These are phyloP conservation scores for Corvus cornix DNA, from an alignment of 2,113 vertebrate species.

Conservation along the genomic window DNA sequence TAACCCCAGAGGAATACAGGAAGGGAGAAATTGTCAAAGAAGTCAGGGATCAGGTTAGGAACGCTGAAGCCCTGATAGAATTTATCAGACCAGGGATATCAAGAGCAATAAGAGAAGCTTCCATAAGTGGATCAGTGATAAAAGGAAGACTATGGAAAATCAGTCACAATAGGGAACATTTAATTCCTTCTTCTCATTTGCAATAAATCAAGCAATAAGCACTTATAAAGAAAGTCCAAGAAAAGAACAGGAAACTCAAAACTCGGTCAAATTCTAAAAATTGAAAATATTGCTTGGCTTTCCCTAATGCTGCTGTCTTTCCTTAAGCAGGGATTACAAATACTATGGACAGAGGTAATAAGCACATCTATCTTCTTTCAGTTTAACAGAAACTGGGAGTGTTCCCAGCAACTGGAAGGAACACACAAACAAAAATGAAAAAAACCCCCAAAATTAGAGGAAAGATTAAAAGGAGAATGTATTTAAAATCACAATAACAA, in stretches of 20 bases:
- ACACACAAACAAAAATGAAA: not conserved
- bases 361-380: not conserved
- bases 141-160: not conserved
- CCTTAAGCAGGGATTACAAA: not conserved
- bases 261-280: not conserved
- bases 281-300: not conserved
- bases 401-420: not conserved
- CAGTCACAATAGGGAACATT: not conserved
- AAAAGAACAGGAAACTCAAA: not conserved
- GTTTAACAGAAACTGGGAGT: not conserved
- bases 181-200: not conserved
- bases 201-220: not conserved
- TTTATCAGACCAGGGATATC: not conserved
- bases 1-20: not conserved
- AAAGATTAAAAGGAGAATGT: not conserved
- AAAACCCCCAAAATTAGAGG: fast-evolving
- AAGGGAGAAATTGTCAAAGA: not conserved
- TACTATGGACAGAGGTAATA: not conserved
- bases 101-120: not conserved
- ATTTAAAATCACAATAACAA: not conserved
- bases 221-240: not conserved
- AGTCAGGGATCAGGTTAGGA: not conserved
- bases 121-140: not conserved
- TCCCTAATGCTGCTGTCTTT: not conserved
- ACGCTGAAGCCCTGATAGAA: not conserved